Percentiles rank a stretch among this genome's conserved stretches.
These are phyloP conservation scores for Gastrophryne carolinensis DNA, from an alignment of 2,797 vertebrate species.

Conservation along the genomic window DNA sequence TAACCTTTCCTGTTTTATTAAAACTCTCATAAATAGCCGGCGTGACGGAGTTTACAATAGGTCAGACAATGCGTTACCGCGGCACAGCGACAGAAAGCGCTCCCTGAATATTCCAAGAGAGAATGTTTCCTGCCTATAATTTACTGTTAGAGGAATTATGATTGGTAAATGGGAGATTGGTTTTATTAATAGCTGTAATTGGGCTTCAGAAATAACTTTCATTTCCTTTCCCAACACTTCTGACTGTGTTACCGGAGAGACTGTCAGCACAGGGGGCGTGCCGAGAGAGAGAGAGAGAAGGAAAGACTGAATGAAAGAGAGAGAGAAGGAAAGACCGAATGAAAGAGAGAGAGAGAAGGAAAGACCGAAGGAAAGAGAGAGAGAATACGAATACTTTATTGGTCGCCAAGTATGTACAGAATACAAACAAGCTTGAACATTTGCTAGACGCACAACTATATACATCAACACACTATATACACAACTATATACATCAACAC, in stretches of 20 bases:
- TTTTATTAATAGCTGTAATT: slow-evolving; percentile 41
- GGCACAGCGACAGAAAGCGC: no score
- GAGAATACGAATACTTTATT: no score
- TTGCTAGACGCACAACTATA: no score
- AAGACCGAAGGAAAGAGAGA: no score
- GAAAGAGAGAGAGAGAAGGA: no score
- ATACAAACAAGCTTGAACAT: no score
- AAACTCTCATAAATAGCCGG: slow-evolving; percentile 9
- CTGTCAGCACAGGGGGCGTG: no score
- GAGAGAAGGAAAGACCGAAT: no score
- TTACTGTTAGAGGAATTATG: background rate
- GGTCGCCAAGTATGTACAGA: no score
- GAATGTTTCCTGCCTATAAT: slow-evolving; percentile 5
- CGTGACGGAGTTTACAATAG: background rate
- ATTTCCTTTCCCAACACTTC: background rate
- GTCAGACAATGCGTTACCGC: background rate
- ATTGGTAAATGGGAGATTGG: background rate
- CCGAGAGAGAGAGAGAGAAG: background rate
- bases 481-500: no score
- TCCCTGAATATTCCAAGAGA: background rate
- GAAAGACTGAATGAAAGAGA: background rate
- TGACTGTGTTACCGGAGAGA: background rate
- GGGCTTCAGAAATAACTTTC: background rate
- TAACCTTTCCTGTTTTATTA: slow-evolving; percentile 34
- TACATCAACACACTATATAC: no score